Evolutionary conservation across 2,113 vertebrate genomes (phyloP).

Genomic region (Misgurnus mizolepis): DNA sequence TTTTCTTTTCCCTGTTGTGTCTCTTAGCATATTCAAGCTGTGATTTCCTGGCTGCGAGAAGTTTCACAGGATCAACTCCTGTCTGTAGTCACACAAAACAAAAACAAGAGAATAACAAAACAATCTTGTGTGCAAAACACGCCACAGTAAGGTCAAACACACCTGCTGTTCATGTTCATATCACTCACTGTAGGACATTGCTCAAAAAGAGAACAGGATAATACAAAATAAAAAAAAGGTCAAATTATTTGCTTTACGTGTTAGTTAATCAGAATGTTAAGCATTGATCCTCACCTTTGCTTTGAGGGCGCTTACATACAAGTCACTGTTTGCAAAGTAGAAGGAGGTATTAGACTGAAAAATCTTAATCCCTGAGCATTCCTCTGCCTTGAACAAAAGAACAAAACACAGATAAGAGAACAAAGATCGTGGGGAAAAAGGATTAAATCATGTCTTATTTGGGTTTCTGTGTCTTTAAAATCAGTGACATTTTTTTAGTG

Average conservation of each 20-base stretch:
- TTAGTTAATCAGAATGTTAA: background rate
- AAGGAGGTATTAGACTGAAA: conserved; percentile 92
- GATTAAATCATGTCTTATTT: background rate
- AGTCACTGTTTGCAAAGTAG: conserved; percentile 96
- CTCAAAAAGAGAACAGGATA: conserved; percentile 9
- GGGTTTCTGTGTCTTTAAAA: background rate
- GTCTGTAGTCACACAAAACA: conserved; percentile 73
- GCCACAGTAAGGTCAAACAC: background rate
- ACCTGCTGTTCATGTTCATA: background rate
- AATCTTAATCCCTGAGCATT: conserved; percentile 93
- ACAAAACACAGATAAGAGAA: conserved; percentile 51
- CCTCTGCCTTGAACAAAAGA: conserved; percentile 66
- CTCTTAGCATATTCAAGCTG: conserved; percentile 69
- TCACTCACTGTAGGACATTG: background rate
- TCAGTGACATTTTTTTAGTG: too few species aligned
- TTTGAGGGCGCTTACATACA: conserved; percentile 84
- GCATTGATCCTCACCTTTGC: conserved; percentile 81
- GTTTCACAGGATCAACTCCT: conserved; percentile 79
- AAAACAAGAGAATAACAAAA: background rate
- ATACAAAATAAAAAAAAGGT: background rate
- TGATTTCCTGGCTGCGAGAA: conserved; percentile 76
- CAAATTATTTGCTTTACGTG: background rate
- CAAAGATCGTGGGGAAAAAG: background rate
- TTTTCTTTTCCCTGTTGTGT: conserved; percentile 70
- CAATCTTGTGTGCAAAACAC: background rate